Evolutionary conservation across 2,797 vertebrate genomes (phyloP).

Genomic region (Sebastes aleutianus): DNA sequence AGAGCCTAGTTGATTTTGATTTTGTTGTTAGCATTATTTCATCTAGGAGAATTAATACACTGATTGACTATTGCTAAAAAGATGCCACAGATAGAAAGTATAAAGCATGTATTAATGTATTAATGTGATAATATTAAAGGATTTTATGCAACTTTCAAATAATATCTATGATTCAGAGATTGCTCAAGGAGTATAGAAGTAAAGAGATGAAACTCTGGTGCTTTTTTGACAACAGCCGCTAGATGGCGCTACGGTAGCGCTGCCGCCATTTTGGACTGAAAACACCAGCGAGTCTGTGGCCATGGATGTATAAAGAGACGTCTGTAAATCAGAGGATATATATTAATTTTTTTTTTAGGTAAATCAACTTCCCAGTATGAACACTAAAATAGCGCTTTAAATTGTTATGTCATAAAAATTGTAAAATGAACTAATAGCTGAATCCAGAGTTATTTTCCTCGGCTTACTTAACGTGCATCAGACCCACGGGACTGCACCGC

Average conservation of each 20-base stretch:
- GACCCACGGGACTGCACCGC: no score
- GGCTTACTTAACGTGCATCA: fast-evolving
- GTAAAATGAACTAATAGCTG: no score
- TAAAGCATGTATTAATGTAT: not conserved
- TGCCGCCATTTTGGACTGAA: no score
- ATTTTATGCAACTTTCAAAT: not conserved
- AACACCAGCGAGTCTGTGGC: no score
- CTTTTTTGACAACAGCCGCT: no score
- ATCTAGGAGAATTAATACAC: not conserved
- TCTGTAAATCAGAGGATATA: not conserved
- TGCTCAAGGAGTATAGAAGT: not conserved
- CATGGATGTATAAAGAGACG: not conserved
- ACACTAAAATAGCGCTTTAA: not conserved
- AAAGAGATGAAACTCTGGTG: no score
- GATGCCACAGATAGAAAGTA: not conserved
- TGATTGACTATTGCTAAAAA: not conserved
- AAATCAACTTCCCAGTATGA: not conserved
- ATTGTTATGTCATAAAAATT: no score
- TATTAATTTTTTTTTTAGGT: not conserved
- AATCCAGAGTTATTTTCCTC: no score
- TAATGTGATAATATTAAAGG: not conserved
- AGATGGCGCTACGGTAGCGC: no score
- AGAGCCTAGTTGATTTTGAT: not conserved
- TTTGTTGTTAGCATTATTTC: not conserved
- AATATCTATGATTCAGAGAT: not conserved